Percentiles rank a stretch among this genome's conserved stretches.
Conservation (phyloP, 1,140 invertebrate genomes). For the Brachionus asplanchnoidis region DNA sequence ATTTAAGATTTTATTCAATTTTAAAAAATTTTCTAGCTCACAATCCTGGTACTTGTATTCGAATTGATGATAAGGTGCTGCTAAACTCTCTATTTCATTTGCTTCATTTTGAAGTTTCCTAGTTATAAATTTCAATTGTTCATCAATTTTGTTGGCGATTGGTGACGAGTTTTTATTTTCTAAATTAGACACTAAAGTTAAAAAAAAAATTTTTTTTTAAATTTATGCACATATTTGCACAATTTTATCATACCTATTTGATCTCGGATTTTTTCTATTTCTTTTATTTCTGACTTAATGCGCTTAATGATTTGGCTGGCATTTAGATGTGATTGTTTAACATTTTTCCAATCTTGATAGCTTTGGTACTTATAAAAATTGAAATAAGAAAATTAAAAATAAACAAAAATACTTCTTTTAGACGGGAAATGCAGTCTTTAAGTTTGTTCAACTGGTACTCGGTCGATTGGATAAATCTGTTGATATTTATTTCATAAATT, state of each 20-base stretch:
- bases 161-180: neutral
- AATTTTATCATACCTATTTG: slow-evolving; percentile 15
- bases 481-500: slow-evolving; percentile 39
- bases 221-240: neutral
- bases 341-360: slow-evolving; percentile 38
- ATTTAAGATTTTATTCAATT: neutral
- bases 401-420: neutral
- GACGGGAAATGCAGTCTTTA: neutral
- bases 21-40: neutral
- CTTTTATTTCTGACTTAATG: slow-evolving; percentile 9
- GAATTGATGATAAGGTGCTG: slow-evolving; percentile 29
- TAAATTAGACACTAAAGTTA: neutral
- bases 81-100: neutral
- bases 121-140: slow-evolving; percentile 14
- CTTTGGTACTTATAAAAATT: neutral
- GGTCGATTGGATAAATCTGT: neutral
- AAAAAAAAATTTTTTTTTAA: neutral
- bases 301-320: slow-evolving; percentile 37
- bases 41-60: slow-evolving; percentile 28
- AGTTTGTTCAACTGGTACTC: slow-evolving; percentile 30
- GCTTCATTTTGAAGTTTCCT: slow-evolving; percentile 2
- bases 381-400: neutral
- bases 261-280: slow-evolving; percentile 35
- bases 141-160: slow-evolving; percentile 2
- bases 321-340: slow-evolving; percentile 19